Conservation (phyloP, 2,888 invertebrate species). For the Rhabditoides inermis region DNA sequence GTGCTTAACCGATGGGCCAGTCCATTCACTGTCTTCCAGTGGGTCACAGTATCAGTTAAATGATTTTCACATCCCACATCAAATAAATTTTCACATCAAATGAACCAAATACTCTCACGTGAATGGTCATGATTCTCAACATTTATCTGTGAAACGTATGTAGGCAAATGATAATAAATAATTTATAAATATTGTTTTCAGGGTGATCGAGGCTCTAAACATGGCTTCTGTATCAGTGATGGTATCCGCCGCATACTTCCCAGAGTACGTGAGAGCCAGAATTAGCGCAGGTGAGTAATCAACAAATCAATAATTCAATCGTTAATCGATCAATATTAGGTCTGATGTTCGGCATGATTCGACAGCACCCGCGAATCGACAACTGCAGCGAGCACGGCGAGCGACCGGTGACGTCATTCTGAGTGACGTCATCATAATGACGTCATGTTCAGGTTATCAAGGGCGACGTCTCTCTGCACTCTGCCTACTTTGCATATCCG, state of each 20-base stretch:
- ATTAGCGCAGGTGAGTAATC: conserved; percentile 53
- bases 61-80: neutral
- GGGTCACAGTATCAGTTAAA: conserved; percentile 6
- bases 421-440: neutral
- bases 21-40: conserved; percentile 45
- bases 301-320: too few relatives aligned
- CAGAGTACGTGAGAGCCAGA: conserved; percentile 55
- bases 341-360: conserved; percentile 39
- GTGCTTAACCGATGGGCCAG: conserved; percentile 25
- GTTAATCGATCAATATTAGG: neutral
- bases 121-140: too few relatives aligned
- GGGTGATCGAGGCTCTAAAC: conserved; percentile 59
- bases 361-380: conserved; percentile 52
- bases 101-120: too few relatives aligned
- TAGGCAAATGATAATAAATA: too few relatives aligned
- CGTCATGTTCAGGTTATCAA: conserved; percentile 18
- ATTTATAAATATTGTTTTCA: conserved; percentile 40
- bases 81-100: too few relatives aligned
- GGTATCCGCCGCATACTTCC: conserved; percentile 54
- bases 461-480: conserved; percentile 66
- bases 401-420: conserved; percentile 27
- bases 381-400: conserved; percentile 48
- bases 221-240: conserved; percentile 57
- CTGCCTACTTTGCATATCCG: conserved; percentile 74
- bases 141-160: too few relatives aligned